These are phyloP conservation scores for Macrostomum cliftonense DNA, from an alignment of 2,888 invertebrate genomes.

Conservation along the genomic window DNA sequence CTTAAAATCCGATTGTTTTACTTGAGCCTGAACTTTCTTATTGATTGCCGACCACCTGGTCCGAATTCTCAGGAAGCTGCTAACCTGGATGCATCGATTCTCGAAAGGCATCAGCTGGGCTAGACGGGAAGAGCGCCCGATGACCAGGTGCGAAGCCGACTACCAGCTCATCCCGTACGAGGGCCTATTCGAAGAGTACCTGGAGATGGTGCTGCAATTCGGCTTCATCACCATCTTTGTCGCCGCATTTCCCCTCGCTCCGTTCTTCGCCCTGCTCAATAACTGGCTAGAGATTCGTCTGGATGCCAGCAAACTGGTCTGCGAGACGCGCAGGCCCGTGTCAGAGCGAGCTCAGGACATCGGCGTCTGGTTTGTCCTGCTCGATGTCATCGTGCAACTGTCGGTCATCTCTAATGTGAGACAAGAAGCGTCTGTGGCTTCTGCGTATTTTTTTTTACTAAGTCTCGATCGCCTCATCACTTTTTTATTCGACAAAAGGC, in stretches of 20 bases:
- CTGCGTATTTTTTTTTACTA: no score
- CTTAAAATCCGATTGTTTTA: no score
- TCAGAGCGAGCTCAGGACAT: conserved; percentile 44
- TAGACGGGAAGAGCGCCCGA: background rate
- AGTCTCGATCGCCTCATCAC: background rate
- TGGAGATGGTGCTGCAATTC: conserved; percentile 39
- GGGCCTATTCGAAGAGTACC: conserved; percentile 44
- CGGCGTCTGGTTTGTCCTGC: conserved; percentile 44
- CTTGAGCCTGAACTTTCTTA: no score
- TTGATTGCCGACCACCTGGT: no score
- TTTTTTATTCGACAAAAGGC: conserved; percentile 24
- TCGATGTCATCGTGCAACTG: conserved; percentile 42
- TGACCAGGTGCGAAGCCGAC: conserved; percentile 24
- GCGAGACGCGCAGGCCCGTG: conserved; percentile 40
- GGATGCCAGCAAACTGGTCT: conserved; percentile 41
- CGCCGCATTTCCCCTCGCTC: conserved; percentile 44
- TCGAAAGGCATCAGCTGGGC: conserved; percentile 4
- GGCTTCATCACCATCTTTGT: conserved; percentile 47
- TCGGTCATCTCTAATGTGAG: conserved; percentile 45
- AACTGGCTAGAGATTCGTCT: conserved; percentile 45
- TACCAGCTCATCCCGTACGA: conserved; percentile 43
- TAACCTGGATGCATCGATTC: conserved; percentile 7
- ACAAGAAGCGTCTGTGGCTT: conserved; percentile 9
- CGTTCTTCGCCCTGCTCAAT: conserved; percentile 44
- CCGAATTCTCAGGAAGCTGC: conserved; percentile 5